Base-by-base conservation (phyloP, 2,113 vertebrate genomes). In the Erinaceus europaeus region DNA sequence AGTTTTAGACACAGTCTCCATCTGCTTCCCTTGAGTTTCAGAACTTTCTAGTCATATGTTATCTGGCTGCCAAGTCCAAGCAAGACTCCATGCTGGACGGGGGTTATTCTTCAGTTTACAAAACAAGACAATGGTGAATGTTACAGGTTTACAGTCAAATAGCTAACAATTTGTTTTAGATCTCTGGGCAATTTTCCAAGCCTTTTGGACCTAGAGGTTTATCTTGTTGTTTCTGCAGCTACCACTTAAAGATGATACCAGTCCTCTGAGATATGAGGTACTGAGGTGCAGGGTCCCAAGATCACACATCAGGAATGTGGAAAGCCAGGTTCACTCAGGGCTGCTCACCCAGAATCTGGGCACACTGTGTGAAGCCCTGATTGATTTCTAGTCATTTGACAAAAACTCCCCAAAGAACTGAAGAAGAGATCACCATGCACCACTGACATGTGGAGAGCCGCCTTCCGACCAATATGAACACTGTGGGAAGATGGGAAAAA, bases 1-100 rank as follows among this genome's bases (percentile, higher is more conserved):
- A 85, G 44, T 83, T 95, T 32, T 86, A 74, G n/a, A 52, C 20
- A 4, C 82, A 81, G 87, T 90, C 86, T 32, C 83, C 6, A 20
- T 72, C 46, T 76, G 42, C 57, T 90, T 64, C 73, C 46, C 29
- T 38, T 17, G 38, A 59, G 34, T 38, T 40, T 29, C n/a, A 52
- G 44, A 38, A 55, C 61, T 46, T 59, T 69, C 52, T 4, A 73
- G 29, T 61, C 36, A 15, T 38, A 42, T 4, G 17, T 3, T n/a
- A 32, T 12, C 13, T 55, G 62, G 84, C 46, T 36, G 44, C 67
- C 62, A 88, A 36, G 53, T 9, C 80, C 6, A 59, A 86, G 76
- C 3, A n/a, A n/a, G n/a, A n/a, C 5, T 79, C 46, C 62, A 9
- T 6, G 46, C 44, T 57, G 12, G 12, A 5, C 21, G 13, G 38